Conservation (phyloP, 2,113 vertebrate species). For the Odobenus rosmarus region DNA sequence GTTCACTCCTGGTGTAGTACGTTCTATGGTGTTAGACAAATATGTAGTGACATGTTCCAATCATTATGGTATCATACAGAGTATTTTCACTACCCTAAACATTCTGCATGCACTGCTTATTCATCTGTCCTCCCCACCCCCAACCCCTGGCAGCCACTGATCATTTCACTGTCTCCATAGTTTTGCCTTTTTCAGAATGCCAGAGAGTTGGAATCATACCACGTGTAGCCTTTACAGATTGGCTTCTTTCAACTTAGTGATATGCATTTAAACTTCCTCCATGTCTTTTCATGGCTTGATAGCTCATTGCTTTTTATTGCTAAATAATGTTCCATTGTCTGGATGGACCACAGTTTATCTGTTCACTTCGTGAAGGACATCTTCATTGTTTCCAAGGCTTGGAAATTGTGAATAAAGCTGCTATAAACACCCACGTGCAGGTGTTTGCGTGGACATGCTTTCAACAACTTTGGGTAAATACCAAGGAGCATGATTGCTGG, state of each 20-base stretch:
- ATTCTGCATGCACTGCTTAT: not conserved
- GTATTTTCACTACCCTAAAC: not conserved
- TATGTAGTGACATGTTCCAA: not conserved
- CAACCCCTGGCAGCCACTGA: no score
- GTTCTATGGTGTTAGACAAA: not conserved
- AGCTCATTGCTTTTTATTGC: not conserved
- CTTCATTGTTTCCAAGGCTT: not conserved
- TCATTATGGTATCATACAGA: not conserved
- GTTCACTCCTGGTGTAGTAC: not conserved
- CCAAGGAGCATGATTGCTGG: not conserved
- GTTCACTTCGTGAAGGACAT: no score
- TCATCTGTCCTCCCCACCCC: not conserved
- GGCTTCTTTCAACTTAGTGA: not conserved
- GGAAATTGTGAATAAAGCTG: not conserved
- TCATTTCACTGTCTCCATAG: not conserved
- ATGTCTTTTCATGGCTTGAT: not conserved
- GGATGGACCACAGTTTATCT: not conserved
- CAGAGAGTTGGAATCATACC: not conserved
- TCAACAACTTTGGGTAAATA: not conserved
- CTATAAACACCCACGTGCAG: not conserved
- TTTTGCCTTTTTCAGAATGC: not conserved
- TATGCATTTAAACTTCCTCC: not conserved
- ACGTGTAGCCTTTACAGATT: not conserved
- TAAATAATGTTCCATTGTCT: not conserved
- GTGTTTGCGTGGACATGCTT: not conserved